phyloP scores from a whole-genome alignment of 1,140 invertebrate species.

The Mactra quadrangularis region DNA sequence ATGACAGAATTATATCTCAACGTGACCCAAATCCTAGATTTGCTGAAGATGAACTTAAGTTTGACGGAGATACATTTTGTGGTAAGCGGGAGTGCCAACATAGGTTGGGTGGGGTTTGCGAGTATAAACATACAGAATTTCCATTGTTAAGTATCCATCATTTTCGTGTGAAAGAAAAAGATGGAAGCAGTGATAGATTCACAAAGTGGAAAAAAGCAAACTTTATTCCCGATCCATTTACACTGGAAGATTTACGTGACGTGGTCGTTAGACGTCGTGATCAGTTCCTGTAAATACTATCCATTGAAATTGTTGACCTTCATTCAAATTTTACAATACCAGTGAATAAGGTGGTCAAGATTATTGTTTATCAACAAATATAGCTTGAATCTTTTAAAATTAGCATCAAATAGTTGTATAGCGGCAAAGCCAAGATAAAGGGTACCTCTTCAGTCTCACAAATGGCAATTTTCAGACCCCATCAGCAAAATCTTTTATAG shows the following conservation, averaged over 20 bases:
- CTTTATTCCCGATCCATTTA: conserved; percentile 50
- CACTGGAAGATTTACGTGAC: conserved; percentile 43
- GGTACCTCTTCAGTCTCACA: no score
- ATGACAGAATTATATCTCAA: conserved; percentile 11
- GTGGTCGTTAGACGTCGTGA: conserved; percentile 25
- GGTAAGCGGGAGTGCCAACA: conserved; percentile 61
- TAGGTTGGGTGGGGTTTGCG: conserved; percentile 68
- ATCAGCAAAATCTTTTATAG: no score
- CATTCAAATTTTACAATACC: no score
- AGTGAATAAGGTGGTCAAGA: no score
- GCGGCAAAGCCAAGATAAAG: no score
- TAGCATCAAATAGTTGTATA: no score
- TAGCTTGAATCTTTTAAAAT: no score
- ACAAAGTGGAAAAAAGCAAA: conserved; percentile 68
- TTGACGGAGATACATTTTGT: conserved; percentile 55
- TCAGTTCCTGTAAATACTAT: conserved; percentile 48
- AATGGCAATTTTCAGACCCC: no score
- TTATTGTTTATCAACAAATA: no score
- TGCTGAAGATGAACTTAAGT: conserved; percentile 52
- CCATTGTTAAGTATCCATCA: conserved; percentile 68
- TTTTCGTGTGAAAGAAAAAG: conserved; percentile 63
- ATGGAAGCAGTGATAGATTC: conserved; percentile 35
- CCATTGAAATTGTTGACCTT: no score
- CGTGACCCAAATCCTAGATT: conserved; percentile 6
- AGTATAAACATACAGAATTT: conserved; percentile 62